These are phyloP conservation scores for Drosophila teissieri DNA, from an alignment of 1,140 invertebrate genomes.

Conservation along the genomic window DNA sequence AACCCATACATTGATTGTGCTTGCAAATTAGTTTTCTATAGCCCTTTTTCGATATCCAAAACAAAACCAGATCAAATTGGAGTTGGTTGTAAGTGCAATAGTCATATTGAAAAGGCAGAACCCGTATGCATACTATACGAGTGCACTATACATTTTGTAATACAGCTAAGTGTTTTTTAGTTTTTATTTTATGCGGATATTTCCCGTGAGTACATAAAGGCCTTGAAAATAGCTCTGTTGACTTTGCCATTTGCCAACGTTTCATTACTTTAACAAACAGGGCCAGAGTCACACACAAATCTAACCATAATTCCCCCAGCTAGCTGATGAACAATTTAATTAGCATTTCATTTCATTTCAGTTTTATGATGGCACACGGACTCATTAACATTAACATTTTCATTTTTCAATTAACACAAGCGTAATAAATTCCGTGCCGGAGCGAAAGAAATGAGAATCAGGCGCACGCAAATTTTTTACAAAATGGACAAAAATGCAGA, in stretches of 20 bases:
- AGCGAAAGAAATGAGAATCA: slow-evolving; percentile 52
- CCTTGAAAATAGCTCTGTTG: slow-evolving; percentile 13
- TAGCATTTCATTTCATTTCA: slow-evolving; percentile 77
- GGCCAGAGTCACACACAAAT: slow-evolving; percentile 26
- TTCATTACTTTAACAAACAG: slow-evolving; percentile 34
- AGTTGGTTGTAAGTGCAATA: no score
- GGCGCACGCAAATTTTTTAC: slow-evolving; percentile 61
- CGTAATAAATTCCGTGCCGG: slow-evolving; percentile 76
- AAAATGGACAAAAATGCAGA: slow-evolving; percentile 67
- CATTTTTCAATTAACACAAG: slow-evolving; percentile 84
- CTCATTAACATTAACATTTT: slow-evolving; percentile 80
- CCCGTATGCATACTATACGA: no score
- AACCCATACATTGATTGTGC: not conserved
- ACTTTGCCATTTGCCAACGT: slow-evolving; percentile 9
- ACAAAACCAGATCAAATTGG: not conserved
- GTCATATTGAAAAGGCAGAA: no score
- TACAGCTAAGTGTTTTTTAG: no score
- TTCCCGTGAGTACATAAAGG: not conserved
- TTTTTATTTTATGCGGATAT: no score
- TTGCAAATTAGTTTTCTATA: not conserved
- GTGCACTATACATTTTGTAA: no score
- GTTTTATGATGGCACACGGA: slow-evolving; percentile 72
- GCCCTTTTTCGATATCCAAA: not conserved
- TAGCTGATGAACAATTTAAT: slow-evolving; percentile 70
- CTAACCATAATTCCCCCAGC: slow-evolving; percentile 52